These are phyloP conservation scores for Rhabdornis inornatus DNA, from an alignment of 2,113 vertebrate genomes.

Conservation along the genomic window DNA sequence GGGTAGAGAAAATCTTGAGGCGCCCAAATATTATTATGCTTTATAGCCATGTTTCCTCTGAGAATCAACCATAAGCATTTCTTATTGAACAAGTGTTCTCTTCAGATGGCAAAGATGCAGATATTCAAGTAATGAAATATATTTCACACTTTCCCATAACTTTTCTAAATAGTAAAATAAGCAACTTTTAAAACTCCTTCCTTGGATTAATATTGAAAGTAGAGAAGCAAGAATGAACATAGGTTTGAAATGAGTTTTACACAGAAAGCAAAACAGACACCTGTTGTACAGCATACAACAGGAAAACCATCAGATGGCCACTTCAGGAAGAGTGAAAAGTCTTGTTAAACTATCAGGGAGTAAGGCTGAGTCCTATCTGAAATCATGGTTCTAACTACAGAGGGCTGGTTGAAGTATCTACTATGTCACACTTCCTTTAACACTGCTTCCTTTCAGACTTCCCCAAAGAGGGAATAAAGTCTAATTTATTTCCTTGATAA, in stretches of 20 bases:
- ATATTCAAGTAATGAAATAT: background rate
- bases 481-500: background rate
- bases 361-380: background rate
- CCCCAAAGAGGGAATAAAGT: background rate
- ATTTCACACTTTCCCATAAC: background rate
- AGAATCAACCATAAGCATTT: constrained; percentile 10
- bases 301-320: background rate
- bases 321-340: background rate
- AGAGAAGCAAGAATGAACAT: background rate
- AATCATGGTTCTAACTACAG: background rate
- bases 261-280: background rate
- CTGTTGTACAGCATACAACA: background rate
- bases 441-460: background rate
- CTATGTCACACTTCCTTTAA: background rate
- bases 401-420: background rate
- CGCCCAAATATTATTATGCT: background rate
- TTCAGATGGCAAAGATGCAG: background rate
- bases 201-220: background rate
- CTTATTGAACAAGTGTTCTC: background rate
- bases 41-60: background rate
- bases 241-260: background rate
- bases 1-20: background rate
- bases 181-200: background rate
- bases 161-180: background rate
- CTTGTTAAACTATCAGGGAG: background rate